Conservation (phyloP, 64 coral and sea anemone species). For the Actinia tenebrosa region DNA sequence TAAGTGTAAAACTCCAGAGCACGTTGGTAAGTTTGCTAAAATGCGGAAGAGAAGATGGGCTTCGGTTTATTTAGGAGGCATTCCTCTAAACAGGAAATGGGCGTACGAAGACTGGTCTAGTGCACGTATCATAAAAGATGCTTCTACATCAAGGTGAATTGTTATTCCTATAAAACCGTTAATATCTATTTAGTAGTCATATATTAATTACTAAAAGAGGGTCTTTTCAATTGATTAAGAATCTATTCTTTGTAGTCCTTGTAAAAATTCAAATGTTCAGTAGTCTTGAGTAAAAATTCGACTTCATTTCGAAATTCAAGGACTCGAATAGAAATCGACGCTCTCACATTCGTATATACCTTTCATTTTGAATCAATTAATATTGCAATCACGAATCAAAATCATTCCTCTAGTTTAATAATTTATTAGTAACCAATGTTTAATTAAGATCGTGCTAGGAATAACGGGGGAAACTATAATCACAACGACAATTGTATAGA, state of each 20-base stretch:
- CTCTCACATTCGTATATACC: neutral
- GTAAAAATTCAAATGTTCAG: neutral
- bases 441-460: neutral
- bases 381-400: neutral
- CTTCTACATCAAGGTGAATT: neutral
- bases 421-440: neutral
- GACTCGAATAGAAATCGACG: neutral
- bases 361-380: neutral
- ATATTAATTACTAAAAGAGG: too few relatives aligned
- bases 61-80: neutral
- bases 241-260: neutral
- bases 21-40: neutral
- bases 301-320: neutral
- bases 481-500: neutral
- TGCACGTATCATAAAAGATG: neutral
- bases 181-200: neutral
- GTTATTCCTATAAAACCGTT: neutral
- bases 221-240: neutral
- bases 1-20: neutral
- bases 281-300: neutral
- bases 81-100: neutral
- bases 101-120: neutral
- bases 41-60: neutral
- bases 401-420: neutral
- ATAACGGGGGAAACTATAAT: neutral